Evolutionary conservation across 2,113 vertebrate species (phyloP).

Genomic region (Nipponia nippon): DNA sequence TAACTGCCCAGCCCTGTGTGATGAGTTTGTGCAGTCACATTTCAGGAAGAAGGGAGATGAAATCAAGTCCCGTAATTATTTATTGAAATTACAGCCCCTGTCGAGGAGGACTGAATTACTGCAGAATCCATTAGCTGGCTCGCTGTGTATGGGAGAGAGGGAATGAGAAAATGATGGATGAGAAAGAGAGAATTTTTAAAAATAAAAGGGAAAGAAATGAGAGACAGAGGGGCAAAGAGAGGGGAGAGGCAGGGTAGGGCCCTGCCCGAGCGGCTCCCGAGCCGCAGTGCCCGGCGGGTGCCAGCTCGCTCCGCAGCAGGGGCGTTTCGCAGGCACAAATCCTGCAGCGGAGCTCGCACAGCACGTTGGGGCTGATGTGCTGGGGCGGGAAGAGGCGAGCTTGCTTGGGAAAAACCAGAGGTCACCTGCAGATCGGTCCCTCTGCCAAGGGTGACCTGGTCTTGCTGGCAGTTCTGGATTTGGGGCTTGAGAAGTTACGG

Average conservation of each 20-base stretch:
- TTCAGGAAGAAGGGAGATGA: constrained; percentile 37
- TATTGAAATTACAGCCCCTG: constrained; percentile 68
- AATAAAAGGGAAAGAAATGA: constrained; percentile 32
- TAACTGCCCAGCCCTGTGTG: not conserved
- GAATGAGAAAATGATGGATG: constrained; percentile 75
- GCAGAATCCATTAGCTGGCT: constrained; percentile 71
- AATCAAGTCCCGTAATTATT: constrained; percentile 64
- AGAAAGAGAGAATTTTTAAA: constrained; percentile 42
- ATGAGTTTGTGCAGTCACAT: not conserved
- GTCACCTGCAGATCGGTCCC: fast-evolving
- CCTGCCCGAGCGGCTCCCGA: not conserved
- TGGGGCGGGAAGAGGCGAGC: no score
- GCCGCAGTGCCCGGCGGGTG: fast-evolving
- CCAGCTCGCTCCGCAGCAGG: not conserved
- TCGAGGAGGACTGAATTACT: constrained; percentile 66
- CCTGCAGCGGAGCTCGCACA: not conserved
- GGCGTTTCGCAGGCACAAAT: fast-evolving
- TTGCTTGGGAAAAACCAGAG: not conserved
- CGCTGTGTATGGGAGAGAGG: constrained; percentile 52
- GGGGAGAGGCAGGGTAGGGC: not conserved
- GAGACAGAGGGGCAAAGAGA: not conserved
- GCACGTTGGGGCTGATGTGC: fast-evolving
- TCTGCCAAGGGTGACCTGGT: not conserved
- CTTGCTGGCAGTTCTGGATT: not conserved
- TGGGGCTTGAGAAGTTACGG: not conserved